These are phyloP conservation scores for Plodia interpunctella DNA, from an alignment of 1,140 invertebrate species.

Conservation along the genomic window DNA sequence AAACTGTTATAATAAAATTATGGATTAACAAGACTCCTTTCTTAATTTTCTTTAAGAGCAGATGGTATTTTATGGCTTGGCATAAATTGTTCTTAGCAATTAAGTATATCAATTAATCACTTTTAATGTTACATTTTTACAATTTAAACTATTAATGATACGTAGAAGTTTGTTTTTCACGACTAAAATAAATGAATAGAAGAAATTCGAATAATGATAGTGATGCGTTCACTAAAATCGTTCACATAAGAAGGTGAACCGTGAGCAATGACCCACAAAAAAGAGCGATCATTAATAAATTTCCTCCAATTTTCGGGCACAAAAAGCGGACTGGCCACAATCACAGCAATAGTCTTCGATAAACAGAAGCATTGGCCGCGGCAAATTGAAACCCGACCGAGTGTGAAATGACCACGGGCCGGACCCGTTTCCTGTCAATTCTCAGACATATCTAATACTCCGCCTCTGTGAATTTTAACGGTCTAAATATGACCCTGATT, in stretches of 20 bases:
- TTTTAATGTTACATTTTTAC: too few relatives aligned
- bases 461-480: conserved; percentile 48
- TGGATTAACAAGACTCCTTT: neutral
- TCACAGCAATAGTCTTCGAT: conserved; percentile 33
- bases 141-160: too few relatives aligned
- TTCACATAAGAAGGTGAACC: too few relatives aligned
- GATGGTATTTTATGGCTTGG: neutral
- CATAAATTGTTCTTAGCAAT: neutral
- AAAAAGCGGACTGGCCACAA: conserved; percentile 7
- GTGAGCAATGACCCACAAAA: neutral
- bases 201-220: too few relatives aligned
- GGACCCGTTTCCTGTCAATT: conserved; percentile 51
- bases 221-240: too few relatives aligned
- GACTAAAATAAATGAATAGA: too few relatives aligned
- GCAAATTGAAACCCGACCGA: conserved; percentile 68
- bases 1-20: conserved; percentile 2
- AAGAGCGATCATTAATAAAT: neutral
- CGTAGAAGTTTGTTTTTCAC: too few relatives aligned
- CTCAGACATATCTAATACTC: conserved; percentile 46
- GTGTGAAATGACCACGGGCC: conserved; percentile 64
- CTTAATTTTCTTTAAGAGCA: neutral
- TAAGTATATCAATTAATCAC: neutral
- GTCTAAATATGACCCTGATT: conserved; percentile 31
- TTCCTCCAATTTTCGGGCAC: neutral
- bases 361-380: conserved; percentile 48